phyloP scores from a whole-genome alignment of 2,797 vertebrate species.

The Galaxias olidus region DNA sequence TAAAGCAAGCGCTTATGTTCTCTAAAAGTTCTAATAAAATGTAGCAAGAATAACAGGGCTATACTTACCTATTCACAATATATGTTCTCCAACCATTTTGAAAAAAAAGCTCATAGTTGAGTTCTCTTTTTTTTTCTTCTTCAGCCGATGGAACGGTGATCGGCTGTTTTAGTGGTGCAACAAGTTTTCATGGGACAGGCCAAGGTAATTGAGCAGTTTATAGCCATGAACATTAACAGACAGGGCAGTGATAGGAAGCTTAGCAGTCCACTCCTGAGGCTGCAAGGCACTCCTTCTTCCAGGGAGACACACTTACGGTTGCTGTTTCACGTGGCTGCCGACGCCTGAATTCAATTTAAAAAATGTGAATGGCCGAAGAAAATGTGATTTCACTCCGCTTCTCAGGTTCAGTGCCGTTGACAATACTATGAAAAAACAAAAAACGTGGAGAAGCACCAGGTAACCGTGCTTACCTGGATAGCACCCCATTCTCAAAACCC shows the following conservation, averaged over 20 bases:
- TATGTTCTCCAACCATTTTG: constrained; percentile 19
- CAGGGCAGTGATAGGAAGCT: constrained; percentile 15
- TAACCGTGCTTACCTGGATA: constrained; percentile 44
- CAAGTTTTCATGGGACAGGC: constrained; percentile 51
- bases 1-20: too few relatives aligned
- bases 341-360: background rate
- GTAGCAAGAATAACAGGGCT: too few relatives aligned
- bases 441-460: constrained; percentile 18
- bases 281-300: constrained; percentile 23
- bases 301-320: constrained; percentile 51
- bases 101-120: constrained; percentile 17
- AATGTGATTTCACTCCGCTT: constrained; percentile 31
- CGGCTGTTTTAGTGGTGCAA: constrained; percentile 14
- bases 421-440: constrained; percentile 40
- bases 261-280: constrained; percentile 19
- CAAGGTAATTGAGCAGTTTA: constrained; percentile 56
- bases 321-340: constrained; percentile 18
- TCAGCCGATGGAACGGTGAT: background rate
- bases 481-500: constrained; percentile 26
- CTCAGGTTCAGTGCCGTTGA: constrained; percentile 46
- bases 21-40: too few relatives aligned
- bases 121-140: constrained; percentile 30
- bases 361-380: constrained; percentile 27
- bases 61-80: too few relatives aligned
- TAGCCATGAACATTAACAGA: constrained; percentile 36